Conservation (phyloP, 2,113 vertebrate genomes). For the Anoplopoma fimbria region DNA sequence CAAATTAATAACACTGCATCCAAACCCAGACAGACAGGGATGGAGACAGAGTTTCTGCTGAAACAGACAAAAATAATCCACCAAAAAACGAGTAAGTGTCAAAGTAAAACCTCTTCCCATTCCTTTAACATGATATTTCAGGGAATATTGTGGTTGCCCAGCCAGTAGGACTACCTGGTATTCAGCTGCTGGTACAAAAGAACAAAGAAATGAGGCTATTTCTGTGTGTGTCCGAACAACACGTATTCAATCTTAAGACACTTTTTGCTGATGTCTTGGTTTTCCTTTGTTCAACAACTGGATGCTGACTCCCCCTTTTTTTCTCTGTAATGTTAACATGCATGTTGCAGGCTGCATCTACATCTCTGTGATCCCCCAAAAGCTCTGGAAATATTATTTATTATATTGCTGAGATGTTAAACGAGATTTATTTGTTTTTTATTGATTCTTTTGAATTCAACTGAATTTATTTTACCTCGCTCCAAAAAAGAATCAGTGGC, state of each 20-base stretch:
- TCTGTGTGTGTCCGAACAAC: background rate
- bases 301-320: slow-evolving; percentile 9
- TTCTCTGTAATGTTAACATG: background rate
- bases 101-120: background rate
- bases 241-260: slow-evolving; percentile 3
- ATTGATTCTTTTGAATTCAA: background rate
- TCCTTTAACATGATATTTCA: background rate
- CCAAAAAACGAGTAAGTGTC: background rate
- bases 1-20: slow-evolving; percentile 43
- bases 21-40: slow-evolving; percentile 12
- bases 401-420: background rate
- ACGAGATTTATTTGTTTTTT: background rate
- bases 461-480: background rate
- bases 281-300: slow-evolving; percentile 6
- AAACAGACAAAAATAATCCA: slow-evolving; percentile 14
- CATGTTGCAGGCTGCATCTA: background rate
- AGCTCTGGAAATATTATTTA: background rate
- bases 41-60: background rate
- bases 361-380: background rate
- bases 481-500: background rate
- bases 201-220: background rate
- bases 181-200: background rate
- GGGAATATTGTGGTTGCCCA: background rate
- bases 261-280: slow-evolving; percentile 6
- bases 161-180: slow-evolving; percentile 8